These are phyloP conservation scores for Myripristis jacobus DNA, from an alignment of 2,797 vertebrate species.

Conservation along the genomic window DNA sequence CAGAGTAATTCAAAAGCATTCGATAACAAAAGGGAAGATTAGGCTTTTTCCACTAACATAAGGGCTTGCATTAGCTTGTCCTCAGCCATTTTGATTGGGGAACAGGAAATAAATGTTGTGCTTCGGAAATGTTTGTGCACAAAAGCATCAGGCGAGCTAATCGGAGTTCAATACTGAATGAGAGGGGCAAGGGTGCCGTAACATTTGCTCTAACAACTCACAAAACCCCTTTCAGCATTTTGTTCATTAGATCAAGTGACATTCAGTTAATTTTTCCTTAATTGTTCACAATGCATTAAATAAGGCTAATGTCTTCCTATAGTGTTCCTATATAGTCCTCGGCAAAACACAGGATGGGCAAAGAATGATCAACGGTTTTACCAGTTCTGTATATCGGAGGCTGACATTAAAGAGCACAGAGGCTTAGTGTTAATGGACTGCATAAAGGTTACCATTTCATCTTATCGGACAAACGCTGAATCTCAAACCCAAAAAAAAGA, in stretches of 20 bases:
- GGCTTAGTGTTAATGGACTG: not conserved
- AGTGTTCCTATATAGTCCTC: slow-evolving; percentile 31
- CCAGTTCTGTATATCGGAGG: not conserved
- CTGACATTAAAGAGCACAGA: not conserved
- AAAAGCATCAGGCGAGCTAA: slow-evolving; percentile 19
- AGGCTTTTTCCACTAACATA: slow-evolving; percentile 3
- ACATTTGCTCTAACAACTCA: slow-evolving; percentile 11
- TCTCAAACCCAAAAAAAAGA: too few relatives aligned
- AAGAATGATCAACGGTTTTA: slow-evolving; percentile 12
- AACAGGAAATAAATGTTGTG: slow-evolving; percentile 12
- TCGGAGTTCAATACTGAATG: slow-evolving; percentile 21
- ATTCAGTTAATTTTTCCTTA: slow-evolving; percentile 61
- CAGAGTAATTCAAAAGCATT: slow-evolving; percentile 55
- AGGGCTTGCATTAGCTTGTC: slow-evolving; percentile 2
- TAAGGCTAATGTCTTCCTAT: slow-evolving; percentile 52
- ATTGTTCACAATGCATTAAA: slow-evolving; percentile 50
- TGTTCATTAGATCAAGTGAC: slow-evolving; percentile 45
- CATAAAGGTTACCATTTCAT: not conserved
- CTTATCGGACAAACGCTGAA: slow-evolving; percentile 9
- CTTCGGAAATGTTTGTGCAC: slow-evolving; percentile 2
- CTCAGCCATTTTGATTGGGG: slow-evolving; percentile 7
- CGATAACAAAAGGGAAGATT: slow-evolving; percentile 23
- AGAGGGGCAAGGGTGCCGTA: not conserved
- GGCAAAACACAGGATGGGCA: slow-evolving; percentile 36
- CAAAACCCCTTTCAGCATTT: slow-evolving; percentile 37